A percentile compares a stretch with the other conserved stretches of the same genome.
phyloP scores from a whole-genome alignment of 2,888 invertebrate genomes.

The Busseola fusca region DNA sequence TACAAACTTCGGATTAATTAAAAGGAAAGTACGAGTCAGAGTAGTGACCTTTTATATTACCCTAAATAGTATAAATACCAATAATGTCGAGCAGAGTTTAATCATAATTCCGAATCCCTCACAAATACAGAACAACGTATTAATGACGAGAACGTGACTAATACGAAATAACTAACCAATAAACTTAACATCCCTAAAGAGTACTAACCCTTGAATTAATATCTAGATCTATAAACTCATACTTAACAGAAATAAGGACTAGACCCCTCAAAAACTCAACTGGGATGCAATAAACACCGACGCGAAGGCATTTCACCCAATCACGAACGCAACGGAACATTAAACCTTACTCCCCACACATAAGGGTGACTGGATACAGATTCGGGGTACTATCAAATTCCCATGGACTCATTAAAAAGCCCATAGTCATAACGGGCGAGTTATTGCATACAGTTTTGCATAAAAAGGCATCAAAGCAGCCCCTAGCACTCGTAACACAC shows the following conservation, averaged over 20 bases:
- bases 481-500: slow-evolving; percentile 37
- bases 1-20: background rate
- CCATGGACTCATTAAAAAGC: slow-evolving; percentile 75
- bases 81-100: slow-evolving; percentile 18
- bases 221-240: slow-evolving; percentile 54
- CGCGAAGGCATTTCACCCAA: slow-evolving; percentile 51
- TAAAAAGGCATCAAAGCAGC: slow-evolving; percentile 70
- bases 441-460: slow-evolving; percentile 83
- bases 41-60: background rate
- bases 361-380: slow-evolving; percentile 34
- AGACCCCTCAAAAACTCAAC: slow-evolving; percentile 49
- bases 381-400: slow-evolving; percentile 62
- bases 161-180: slow-evolving; percentile 37
- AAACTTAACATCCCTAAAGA: slow-evolving; percentile 50
- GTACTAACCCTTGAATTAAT: slow-evolving; percentile 52
- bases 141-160: slow-evolving; percentile 43
- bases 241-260: slow-evolving; percentile 48
- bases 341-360: slow-evolving; percentile 49
- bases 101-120: slow-evolving; percentile 20
- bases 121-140: slow-evolving; percentile 26
- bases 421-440: slow-evolving; percentile 71
- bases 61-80: background rate
- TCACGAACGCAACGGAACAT: slow-evolving; percentile 32
- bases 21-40: background rate
- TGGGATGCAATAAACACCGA: slow-evolving; percentile 63